Conservation (phyloP, 2,888 invertebrate genomes). For the Kuschelorhynchus macadamiae region DNA sequence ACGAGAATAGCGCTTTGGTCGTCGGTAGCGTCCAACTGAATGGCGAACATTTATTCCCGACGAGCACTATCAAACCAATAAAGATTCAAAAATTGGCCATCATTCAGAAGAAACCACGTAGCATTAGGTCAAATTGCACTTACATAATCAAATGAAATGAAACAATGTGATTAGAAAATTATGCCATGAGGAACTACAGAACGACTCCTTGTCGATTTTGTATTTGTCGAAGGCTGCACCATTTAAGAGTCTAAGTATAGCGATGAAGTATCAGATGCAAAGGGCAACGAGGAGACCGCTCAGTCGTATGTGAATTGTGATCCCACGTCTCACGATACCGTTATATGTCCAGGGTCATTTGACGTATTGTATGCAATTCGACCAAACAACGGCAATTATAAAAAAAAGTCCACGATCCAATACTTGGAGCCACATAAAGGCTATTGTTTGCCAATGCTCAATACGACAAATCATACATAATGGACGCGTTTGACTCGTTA, state of each 20-base stretch:
- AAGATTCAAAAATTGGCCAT: not conserved
- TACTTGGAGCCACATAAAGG: not conserved
- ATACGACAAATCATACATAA: not conserved
- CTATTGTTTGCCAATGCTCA: slow-evolving; percentile 1
- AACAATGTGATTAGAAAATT: not conserved
- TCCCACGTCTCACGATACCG: not conserved
- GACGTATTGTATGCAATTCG: not conserved
- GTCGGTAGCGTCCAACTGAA: slow-evolving; percentile 3
- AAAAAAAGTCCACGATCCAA: not conserved
- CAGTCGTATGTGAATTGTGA: not conserved
- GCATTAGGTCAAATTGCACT: not conserved
- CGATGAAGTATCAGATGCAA: not conserved
- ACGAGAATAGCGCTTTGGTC: not conserved
- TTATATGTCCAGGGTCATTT: not conserved
- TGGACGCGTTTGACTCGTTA: slow-evolving; percentile 3
- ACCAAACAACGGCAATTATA: not conserved
- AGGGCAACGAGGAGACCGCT: not conserved
- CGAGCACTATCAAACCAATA: not conserved
- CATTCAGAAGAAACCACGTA: not conserved
- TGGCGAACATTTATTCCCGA: slow-evolving; percentile 4
- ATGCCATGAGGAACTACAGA: not conserved
- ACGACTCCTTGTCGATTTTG: slow-evolving; percentile 3
- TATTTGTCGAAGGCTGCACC: not conserved
- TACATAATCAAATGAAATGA: slow-evolving; percentile 5
- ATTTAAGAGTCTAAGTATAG: not conserved